A percentile compares a stretch with the other conserved stretches of the same genome.
These are phyloP conservation scores for Engraulis encrasicolus DNA, from an alignment of 2,113 vertebrate genomes.

Conservation along the genomic window DNA sequence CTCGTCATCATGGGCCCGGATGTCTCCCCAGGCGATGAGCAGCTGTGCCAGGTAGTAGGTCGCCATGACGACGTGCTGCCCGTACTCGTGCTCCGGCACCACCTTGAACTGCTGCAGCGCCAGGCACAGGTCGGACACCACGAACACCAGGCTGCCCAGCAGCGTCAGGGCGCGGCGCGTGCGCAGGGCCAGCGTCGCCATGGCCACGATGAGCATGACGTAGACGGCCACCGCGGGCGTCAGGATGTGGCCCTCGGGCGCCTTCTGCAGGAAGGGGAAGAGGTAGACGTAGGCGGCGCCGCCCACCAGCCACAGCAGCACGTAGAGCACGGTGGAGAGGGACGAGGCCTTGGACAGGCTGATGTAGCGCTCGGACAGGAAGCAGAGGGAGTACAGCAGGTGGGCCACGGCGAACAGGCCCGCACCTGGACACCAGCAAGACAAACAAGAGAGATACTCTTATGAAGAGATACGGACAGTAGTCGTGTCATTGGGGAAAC, in stretches of 20 bases:
- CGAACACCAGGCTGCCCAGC: slow-evolving; percentile 75
- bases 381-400: slow-evolving; percentile 72
- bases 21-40: slow-evolving; percentile 75
- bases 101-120: slow-evolving; percentile 73
- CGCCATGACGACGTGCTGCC: slow-evolving; percentile 70
- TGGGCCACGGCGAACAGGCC: slow-evolving; percentile 78
- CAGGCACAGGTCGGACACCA: slow-evolving; percentile 75
- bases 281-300: slow-evolving; percentile 55
- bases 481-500: too few species aligned
- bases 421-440: slow-evolving; percentile 74
- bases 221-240: slow-evolving; percentile 70
- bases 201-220: slow-evolving; percentile 57
- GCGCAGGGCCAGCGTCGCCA: slow-evolving; percentile 71
- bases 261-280: slow-evolving; percentile 64
- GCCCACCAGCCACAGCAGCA: slow-evolving; percentile 41
- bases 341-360: slow-evolving; percentile 51
- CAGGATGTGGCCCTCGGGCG: slow-evolving; percentile 52
- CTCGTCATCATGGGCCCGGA: slow-evolving; percentile 58
- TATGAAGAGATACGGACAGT: not conserved
- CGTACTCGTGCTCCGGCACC: slow-evolving; percentile 43
- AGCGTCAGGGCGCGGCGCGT: slow-evolving; percentile 24
- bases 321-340: slow-evolving; percentile 45
- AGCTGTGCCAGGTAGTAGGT: slow-evolving; percentile 84
- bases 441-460: not conserved
- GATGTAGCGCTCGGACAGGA: slow-evolving; percentile 66